A percentile compares a stretch with the other conserved stretches of the same genome.
Evolutionary conservation across 2,113 vertebrate genomes (phyloP).

Genomic region (Phocoena sinus): DNA sequence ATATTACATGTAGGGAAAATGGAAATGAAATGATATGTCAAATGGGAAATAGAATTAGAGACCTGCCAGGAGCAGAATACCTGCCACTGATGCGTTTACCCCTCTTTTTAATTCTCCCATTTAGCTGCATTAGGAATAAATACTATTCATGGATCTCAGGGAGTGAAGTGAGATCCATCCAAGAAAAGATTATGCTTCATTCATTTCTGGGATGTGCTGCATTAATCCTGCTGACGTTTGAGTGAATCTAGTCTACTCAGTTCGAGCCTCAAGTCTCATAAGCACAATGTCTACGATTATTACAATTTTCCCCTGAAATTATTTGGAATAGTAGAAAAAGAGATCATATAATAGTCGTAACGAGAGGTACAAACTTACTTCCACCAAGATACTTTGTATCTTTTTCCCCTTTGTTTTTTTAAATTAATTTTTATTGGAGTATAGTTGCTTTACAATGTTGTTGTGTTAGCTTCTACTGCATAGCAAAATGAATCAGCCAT

Average conservation of each 20-base stretch:
- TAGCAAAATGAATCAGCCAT: no score
- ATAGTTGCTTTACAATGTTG: no score
- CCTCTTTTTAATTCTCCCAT: not conserved
- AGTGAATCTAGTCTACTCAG: not conserved
- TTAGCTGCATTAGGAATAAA: not conserved
- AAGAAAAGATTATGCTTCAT: not conserved
- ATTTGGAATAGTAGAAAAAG: not conserved
- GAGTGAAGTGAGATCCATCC: not conserved
- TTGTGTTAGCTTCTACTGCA: no score
- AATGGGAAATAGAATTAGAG: constrained; percentile 72
- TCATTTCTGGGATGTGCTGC: not conserved
- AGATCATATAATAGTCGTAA: not conserved
- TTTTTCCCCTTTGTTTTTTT: no score
- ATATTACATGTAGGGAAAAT: constrained; percentile 63
- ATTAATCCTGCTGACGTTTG: not conserved
- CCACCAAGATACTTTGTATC: not conserved
- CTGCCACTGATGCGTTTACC: not conserved
- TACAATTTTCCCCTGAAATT: not conserved
- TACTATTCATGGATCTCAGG: not conserved
- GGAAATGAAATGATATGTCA: constrained; percentile 66
- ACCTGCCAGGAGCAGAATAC: constrained; percentile 40
- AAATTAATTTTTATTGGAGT: no score
- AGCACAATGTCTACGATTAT: not conserved
- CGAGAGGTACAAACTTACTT: not conserved
- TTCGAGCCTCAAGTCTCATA: not conserved